Conservation (phyloP, 2,797 vertebrate species). For the Dicrostonyx torquatus region DNA sequence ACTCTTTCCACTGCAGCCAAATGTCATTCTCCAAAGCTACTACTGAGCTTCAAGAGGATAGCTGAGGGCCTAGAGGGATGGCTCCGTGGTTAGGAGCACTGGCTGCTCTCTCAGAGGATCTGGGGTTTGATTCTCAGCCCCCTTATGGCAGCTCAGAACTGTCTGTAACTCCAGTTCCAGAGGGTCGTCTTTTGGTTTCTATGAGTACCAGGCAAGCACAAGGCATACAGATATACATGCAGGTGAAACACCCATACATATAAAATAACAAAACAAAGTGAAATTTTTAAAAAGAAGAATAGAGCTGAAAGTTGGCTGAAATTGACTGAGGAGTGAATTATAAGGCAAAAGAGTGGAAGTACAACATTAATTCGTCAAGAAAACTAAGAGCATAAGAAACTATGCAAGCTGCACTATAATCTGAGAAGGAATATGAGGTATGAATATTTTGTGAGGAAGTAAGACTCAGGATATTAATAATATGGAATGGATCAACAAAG, state of each 20-base stretch:
- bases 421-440: not conserved
- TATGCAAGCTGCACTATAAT: not conserved
- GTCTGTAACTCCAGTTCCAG: not conserved
- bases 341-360: not conserved
- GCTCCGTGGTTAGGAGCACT: not conserved
- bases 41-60: not conserved
- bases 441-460: not conserved
- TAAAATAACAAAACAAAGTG: not conserved
- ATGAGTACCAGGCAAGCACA: not conserved
- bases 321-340: not conserved
- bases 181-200: not conserved
- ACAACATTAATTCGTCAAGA: not conserved
- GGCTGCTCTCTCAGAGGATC: not conserved
- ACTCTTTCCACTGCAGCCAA: slow-evolving; percentile 15
- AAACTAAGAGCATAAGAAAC: slow-evolving; percentile 14
- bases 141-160: not conserved
- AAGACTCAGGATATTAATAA: not conserved
- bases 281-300: not conserved
- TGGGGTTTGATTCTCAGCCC: not conserved
- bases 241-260: not conserved
- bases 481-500: not conserved
- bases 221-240: not conserved
- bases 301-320: not conserved
- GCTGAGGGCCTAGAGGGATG: not conserved
- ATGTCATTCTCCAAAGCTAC: not conserved